phyloP scores from a whole-genome alignment of 2,888 invertebrate species.

The Seira sanloemensis region DNA sequence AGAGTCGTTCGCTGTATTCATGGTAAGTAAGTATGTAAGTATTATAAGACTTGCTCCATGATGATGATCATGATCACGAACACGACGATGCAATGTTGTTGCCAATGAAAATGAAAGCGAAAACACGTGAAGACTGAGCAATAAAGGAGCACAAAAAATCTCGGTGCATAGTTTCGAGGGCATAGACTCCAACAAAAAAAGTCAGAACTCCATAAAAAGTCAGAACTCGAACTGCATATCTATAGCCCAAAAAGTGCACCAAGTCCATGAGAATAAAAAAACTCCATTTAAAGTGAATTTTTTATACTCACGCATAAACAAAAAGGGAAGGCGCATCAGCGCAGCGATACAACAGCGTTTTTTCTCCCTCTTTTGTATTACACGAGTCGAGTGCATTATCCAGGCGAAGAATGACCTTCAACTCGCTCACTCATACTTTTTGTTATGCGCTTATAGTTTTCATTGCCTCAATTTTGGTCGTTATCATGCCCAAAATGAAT shows the following conservation, averaged over 20 bases:
- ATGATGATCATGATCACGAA: slow-evolving; percentile 30
- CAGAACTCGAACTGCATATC: too few species aligned
- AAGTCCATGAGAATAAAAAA: not conserved
- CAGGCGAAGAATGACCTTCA: slow-evolving; percentile 56
- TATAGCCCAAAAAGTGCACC: slow-evolving; percentile 19
- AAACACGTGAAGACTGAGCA: slow-evolving; percentile 47
- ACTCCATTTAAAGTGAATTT: not conserved
- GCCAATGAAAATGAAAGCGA: slow-evolving; percentile 56
- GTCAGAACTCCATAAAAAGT: not conserved
- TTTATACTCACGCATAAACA: not conserved
- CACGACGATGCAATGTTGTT: slow-evolving; percentile 1
- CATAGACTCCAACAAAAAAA: slow-evolving; percentile 64
- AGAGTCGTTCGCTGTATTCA: not conserved
- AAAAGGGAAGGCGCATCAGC: not conserved
- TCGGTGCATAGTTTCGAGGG: slow-evolving; percentile 58
- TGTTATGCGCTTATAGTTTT: slow-evolving; percentile 1
- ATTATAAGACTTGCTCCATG: slow-evolving; percentile 4
- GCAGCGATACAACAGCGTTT: not conserved
- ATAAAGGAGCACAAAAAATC: slow-evolving; percentile 43
- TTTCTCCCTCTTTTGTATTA: not conserved
- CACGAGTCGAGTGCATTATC: slow-evolving; percentile 1
- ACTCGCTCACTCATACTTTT: slow-evolving; percentile 50
- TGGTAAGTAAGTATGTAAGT: not conserved
- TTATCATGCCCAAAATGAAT: not conserved
- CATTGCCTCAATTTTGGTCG: slow-evolving; percentile 11